Evolutionary conservation across 2,888 invertebrate genomes (phyloP).

Genomic region (Hymenopus coronatus): DNA sequence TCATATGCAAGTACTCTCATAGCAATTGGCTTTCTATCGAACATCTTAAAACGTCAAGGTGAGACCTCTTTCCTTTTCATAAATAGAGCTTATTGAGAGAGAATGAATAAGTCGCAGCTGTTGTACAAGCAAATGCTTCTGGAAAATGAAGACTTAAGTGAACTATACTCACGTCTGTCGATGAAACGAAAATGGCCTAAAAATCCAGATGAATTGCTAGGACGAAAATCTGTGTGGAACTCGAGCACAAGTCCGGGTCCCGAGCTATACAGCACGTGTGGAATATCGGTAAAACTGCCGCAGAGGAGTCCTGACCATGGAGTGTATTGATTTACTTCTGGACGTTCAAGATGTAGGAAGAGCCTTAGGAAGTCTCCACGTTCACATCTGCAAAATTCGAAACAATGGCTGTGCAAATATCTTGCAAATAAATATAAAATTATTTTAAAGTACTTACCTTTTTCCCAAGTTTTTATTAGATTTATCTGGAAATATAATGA

Average conservation of each 20-base stretch:
- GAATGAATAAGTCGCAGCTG: too few relatives aligned
- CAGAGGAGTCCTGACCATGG: constrained; percentile 72
- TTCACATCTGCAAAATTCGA: constrained; percentile 63
- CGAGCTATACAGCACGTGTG: constrained; percentile 71
- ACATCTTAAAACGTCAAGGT: too few relatives aligned
- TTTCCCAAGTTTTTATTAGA: too few relatives aligned
- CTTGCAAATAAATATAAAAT: too few relatives aligned
- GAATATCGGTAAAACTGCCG: constrained; percentile 65
- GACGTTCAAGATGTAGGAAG: constrained; percentile 70
- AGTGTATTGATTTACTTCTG: constrained; percentile 71
- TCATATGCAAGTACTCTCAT: too few relatives aligned
- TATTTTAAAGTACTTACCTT: too few relatives aligned
- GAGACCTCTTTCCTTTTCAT: too few relatives aligned
- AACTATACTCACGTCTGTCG: constrained; percentile 66
- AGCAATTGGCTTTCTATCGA: too few relatives aligned
- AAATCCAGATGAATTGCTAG: constrained; percentile 64
- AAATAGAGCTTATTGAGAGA: too few relatives aligned
- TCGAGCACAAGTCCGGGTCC: constrained; percentile 71
- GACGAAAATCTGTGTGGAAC: constrained; percentile 61
- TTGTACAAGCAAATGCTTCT: not conserved
- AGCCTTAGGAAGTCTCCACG: constrained; percentile 75
- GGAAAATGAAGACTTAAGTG: not conserved
- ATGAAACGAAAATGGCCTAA: constrained; percentile 73
- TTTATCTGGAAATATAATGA: too few relatives aligned
- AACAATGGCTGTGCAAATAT: not conserved